Evolutionary conservation across 2,113 vertebrate genomes (phyloP).

Genomic region (Thunnus maccoyii): DNA sequence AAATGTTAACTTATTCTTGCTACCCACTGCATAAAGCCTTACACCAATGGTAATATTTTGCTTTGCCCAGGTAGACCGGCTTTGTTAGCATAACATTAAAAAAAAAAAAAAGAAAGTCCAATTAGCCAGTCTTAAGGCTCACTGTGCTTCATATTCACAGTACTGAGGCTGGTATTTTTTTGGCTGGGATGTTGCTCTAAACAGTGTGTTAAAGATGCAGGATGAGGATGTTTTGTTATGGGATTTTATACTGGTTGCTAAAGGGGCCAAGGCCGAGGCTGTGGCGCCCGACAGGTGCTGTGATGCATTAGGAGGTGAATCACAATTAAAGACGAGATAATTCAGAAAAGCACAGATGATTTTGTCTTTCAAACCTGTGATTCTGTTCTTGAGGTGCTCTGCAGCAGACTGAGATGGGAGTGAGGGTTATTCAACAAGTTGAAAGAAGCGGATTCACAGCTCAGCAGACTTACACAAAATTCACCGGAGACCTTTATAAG

Average conservation of each 20-base stretch:
- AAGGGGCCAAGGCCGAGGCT: not conserved
- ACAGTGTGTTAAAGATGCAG: not conserved
- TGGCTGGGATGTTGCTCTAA: not conserved
- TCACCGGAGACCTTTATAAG: conserved; percentile 12
- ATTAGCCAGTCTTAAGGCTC: not conserved
- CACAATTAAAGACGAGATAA: not conserved
- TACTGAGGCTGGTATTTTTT: conserved; percentile 11
- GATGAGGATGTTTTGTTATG: not conserved
- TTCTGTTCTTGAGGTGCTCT: not conserved
- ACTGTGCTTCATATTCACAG: not conserved
- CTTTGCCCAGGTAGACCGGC: not conserved
- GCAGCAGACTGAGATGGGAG: conserved; percentile 1
- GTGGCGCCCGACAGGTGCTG: not conserved
- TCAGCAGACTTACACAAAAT: conserved; percentile 16
- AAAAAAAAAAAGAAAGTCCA: not conserved
- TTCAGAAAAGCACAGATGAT: conserved; percentile 3
- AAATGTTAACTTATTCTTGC: not conserved
- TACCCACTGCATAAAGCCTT: not conserved
- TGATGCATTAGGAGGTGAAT: not conserved
- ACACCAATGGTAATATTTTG: not conserved
- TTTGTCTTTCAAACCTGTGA: not conserved
- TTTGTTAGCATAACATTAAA: not conserved
- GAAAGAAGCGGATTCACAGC: not conserved
- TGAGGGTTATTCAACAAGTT: not conserved
- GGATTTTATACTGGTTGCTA: not conserved